Percentiles rank a stretch among this genome's conserved stretches.
Evolutionary conservation across 2,113 vertebrate genomes (phyloP).

Genomic region (Narcine bancroftii): DNA sequence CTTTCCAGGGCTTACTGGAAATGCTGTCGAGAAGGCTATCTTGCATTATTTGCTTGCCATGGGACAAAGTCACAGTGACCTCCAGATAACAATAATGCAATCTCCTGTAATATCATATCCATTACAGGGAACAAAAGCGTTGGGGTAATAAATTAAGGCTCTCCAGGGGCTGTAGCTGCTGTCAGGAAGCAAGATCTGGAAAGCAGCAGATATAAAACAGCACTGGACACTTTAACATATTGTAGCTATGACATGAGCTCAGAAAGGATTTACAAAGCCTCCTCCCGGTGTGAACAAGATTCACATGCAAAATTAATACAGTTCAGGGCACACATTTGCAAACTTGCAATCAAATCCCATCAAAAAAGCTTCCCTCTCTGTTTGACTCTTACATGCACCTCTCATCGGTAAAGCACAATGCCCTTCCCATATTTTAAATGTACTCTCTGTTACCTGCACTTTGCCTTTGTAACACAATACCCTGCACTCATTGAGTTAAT

Average conservation of each 20-base stretch:
- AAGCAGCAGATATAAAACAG: constrained; percentile 25
- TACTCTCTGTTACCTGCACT: too few relatives aligned
- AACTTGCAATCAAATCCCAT: neutral
- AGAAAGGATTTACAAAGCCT: neutral
- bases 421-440: too few relatives aligned
- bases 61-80: constrained; percentile 26
- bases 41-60: neutral
- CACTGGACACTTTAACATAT: constrained; percentile 15
- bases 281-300: neutral
- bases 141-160: constrained; percentile 27
- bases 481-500: too few relatives aligned
- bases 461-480: too few relatives aligned
- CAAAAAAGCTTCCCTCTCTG: neutral
- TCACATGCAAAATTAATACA: constrained; percentile 16
- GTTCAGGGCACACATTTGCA: neutral
- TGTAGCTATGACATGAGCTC: neutral
- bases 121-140: constrained; percentile 13
- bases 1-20: neutral
- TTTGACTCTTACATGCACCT: too few relatives aligned
- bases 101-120: constrained; percentile 32
- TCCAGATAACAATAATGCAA: constrained; percentile 32
- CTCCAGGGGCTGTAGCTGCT: neutral
- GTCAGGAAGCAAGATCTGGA: constrained; percentile 21
- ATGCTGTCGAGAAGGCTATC: neutral
- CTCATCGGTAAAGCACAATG: too few relatives aligned